Evolutionary conservation across 2,113 vertebrate species (phyloP), one percentile per base, ranked within the genome.

Genomic region (Myotis yumanensis): DNA sequence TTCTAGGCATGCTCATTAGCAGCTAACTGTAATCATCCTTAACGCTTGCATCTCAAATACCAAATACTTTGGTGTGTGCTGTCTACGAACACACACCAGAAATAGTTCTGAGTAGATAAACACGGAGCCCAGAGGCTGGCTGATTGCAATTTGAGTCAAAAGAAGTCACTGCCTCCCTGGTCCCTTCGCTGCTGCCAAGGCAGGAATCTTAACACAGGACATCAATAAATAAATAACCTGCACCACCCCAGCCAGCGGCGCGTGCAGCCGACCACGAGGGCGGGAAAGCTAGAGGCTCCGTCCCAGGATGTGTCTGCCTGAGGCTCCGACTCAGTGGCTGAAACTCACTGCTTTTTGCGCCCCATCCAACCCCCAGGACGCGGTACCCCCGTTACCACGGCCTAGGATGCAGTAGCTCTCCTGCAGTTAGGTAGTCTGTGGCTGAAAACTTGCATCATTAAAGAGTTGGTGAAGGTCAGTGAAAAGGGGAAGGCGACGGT

Each of bases 1-100:
- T 97, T 97, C 94, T 90, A 93, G 90, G 97, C 73, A 95, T 69
- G 79, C 92, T 97, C 97, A 95, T 97, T 97, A 97, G 92, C 80
- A 87, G 87, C 95, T 96, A 66, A 95, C 95, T 96, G 93, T 89
- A 96, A 93, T 97, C 97, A 96, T 97, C 96, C 95, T 82, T 95
- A 75, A 95, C 52, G 66, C 96, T 95, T 43, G 40, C 95, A 96
- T 95, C 95, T 96, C 97, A 95, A 94, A 85, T 92, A 54, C n/a
- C 83, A 81, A 97, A 86, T 81, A 77, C 86, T 96, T 73, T 93
- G 94, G 84, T 96, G 79, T 82, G 91, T 91, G 96, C 95, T 94
- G 92, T 87, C 97, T 97, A 91, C 90, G 97, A 98, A 72, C 75
- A 81, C 89, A 68, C 95, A 97, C 93, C 97, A 95, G 84, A 96